Base-by-base conservation (phyloP, 1,140 invertebrate species). In the Antheraea pernyi region DNA sequence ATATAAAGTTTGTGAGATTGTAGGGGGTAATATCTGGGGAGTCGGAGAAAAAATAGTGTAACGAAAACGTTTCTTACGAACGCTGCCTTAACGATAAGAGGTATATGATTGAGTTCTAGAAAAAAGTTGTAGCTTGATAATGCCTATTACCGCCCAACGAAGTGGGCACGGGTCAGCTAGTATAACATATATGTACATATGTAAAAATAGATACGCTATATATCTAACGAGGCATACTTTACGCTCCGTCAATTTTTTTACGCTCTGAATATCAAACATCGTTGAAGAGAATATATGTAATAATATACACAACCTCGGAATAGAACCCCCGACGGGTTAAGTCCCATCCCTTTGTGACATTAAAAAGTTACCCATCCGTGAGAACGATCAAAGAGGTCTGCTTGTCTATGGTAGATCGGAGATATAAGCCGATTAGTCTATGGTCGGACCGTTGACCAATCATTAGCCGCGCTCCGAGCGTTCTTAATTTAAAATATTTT, bases 361-460 rank as follows among this genome's bases (percentile, higher is more conserved):
- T 72, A 72, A 72, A 71, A 72, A 72, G 30, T 68, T 42, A 72
- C n/a, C 63, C 60, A 68, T 65, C 53, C 60, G 70, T 63, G 59
- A 71, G n/a, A 16, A 72, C 66, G 70, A 72, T 72, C 70, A 72
- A 72, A 72, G 70, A 37, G 22, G 9, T 37, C 22, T 42, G 42
- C 67, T 68, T 72, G 61, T 72, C 70, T 72, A 71, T 72, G 70
- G 64, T 68, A 58, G 46, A 72, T 72, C 53, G 70, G 67, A 53
- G 46, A 63, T 68, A 67, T 68, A 72, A 72, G 70, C 70, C 70
- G 70, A 72, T 72, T 72, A 72, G 70, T 72, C 70, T 72, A 58
- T 72, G 70, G 70, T 68, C 67, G 46, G 46, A 62, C 37, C 61
- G 37, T 36, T 68, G 70, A 72, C 70, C 70, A 72, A 68, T 72